These are phyloP conservation scores for Drosophila tsacasi DNA, from an alignment of 1,140 invertebrate genomes.

Conservation along the genomic window DNA sequence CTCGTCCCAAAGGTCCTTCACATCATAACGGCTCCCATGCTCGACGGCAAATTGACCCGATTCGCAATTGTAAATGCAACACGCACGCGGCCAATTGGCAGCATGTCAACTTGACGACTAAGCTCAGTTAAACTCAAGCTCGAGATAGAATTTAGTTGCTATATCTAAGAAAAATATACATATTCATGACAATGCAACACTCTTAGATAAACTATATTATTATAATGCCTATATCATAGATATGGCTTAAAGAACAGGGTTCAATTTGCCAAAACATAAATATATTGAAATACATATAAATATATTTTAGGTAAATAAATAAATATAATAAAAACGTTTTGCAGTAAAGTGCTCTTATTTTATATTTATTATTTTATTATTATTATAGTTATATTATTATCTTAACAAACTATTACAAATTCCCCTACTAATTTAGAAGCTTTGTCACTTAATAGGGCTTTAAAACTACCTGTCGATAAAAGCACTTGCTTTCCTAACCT, in stretches of 20 bases:
- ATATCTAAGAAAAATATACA: neutral
- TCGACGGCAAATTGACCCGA: conserved; percentile 65
- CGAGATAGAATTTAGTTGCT: conserved; percentile 56
- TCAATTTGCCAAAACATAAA: too few species aligned
- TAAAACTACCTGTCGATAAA: too few species aligned
- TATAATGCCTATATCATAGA: too few species aligned
- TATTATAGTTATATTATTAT: too few species aligned
- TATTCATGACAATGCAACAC: neutral
- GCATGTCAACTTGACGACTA: conserved; percentile 60
- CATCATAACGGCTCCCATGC: conserved; percentile 23
- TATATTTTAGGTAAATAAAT: too few species aligned
- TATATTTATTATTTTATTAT: too few species aligned
- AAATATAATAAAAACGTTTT: too few species aligned
- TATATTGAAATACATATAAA: too few species aligned
- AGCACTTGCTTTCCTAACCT: neutral
- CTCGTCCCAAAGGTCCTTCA: conserved; percentile 27
- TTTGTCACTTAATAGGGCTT: neutral
- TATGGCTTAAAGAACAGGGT: too few species aligned
- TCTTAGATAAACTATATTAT: too few species aligned
- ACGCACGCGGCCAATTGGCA: conserved; percentile 70
- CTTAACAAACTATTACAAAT: too few species aligned
- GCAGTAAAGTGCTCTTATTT: too few species aligned
- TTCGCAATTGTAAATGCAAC: conserved; percentile 60
- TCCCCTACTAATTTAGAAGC: neutral
- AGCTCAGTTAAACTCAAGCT: conserved; percentile 7